Conservation (phyloP, 2,888 invertebrate species). For the Sthenelais limicola region DNA sequence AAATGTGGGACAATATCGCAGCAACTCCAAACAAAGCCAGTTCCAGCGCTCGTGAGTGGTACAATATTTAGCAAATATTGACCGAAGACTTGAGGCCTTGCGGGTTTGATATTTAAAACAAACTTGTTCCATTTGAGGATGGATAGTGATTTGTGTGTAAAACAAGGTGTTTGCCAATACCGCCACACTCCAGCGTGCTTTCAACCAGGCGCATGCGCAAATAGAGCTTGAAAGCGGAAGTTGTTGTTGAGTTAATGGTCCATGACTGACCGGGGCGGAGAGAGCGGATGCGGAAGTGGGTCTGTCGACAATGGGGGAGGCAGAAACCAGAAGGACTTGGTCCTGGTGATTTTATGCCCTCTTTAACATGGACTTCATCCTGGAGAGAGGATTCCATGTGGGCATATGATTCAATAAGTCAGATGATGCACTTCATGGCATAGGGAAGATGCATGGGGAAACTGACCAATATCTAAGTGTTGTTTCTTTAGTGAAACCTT, state of each 20-base stretch:
- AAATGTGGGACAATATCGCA: too few species aligned
- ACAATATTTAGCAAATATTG: too few species aligned
- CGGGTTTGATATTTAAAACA: too few species aligned
- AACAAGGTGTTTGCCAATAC: constrained; percentile 1
- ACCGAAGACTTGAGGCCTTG: too few species aligned
- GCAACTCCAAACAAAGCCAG: too few species aligned
- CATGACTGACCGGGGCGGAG: constrained; percentile 26
- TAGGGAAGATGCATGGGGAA: too few species aligned
- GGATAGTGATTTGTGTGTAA: neutral
- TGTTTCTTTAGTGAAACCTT: too few species aligned
- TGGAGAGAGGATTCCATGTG: neutral
- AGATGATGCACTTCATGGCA: too few species aligned
- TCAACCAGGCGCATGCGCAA: constrained; percentile 13
- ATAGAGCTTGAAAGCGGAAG: constrained; percentile 9
- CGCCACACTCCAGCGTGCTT: constrained; percentile 10
- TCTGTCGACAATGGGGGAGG: constrained; percentile 5
- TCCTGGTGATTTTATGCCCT: neutral
- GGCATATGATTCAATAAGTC: too few species aligned
- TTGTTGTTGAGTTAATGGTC: constrained; percentile 25
- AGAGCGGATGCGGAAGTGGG: constrained; percentile 9
- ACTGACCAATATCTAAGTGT: too few species aligned
- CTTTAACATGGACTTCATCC: neutral
- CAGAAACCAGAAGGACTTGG: neutral
- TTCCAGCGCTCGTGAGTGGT: too few species aligned
- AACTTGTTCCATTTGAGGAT: constrained; percentile 1